A percentile compares a stretch with the other conserved stretches of the same genome.
Conservation (phyloP, 2,888 invertebrate genomes). For the Eustalomyia histrio region DNA sequence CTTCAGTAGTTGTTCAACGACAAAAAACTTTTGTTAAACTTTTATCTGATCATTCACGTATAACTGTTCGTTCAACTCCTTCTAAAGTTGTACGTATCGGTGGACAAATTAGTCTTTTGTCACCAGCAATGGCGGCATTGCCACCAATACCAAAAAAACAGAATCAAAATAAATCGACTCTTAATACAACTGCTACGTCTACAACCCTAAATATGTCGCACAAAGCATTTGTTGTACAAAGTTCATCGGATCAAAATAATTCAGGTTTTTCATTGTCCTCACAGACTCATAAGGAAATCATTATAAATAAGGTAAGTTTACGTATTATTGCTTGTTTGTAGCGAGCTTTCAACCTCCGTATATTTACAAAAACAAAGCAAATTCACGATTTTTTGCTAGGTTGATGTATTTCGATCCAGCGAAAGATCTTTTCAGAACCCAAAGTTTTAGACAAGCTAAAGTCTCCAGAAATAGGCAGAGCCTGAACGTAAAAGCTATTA, state of each 20-base stretch:
- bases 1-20: constrained; percentile 12
- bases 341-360: too few species aligned
- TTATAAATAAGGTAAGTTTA: constrained; percentile 73
- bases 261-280: constrained; percentile 52
- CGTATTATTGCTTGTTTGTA: too few species aligned
- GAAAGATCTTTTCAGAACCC: too few species aligned
- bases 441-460: too few species aligned
- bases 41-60: constrained; percentile 35
- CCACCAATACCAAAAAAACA: constrained; percentile 61
- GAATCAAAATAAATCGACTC: constrained; percentile 46
- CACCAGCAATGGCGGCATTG: constrained; percentile 59
- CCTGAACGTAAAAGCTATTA: too few species aligned
- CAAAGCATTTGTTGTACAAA: constrained; percentile 36
- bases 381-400: too few species aligned
- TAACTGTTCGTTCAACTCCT: constrained; percentile 52
- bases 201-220: constrained; percentile 20
- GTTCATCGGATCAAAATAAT: constrained; percentile 28
- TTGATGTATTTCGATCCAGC: too few species aligned
- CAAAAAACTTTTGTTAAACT: constrained; percentile 42
- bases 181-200: constrained; percentile 41
- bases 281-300: constrained; percentile 74
- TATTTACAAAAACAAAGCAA: too few species aligned
- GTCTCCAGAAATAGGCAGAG: too few species aligned
- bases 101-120: constrained; percentile 20
- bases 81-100: constrained; percentile 39